These are phyloP conservation scores for Limnothrissa miodon DNA, from an alignment of 2,113 vertebrate species.

Conservation along the genomic window DNA sequence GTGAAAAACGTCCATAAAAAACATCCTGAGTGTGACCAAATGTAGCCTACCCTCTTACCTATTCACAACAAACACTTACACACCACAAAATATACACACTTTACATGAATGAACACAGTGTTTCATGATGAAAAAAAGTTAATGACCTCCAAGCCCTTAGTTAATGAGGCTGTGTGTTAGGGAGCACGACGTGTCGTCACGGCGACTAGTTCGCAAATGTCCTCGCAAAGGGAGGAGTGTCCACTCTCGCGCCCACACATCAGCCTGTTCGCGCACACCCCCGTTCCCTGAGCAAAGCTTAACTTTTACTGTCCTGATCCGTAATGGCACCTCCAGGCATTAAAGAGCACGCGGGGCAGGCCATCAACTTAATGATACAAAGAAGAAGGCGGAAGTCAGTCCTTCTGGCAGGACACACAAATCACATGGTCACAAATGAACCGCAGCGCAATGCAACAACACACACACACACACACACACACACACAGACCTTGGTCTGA, in stretches of 20 bases:
- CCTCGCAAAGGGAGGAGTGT: not conserved
- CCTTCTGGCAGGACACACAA: constrained; percentile 33
- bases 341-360: constrained; percentile 46
- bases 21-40: not conserved
- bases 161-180: constrained; percentile 18
- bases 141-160: not conserved
- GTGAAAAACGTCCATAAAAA: not conserved
- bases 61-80: not conserved
- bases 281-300: constrained; percentile 29
- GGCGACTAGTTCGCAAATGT: not conserved
- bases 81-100: not conserved
- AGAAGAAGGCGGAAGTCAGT: constrained; percentile 44
- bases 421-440: constrained; percentile 2
- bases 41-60: not conserved
- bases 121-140: not conserved
- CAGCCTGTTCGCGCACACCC: not conserved
- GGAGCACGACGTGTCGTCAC: not conserved
- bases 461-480: constrained; percentile 1
- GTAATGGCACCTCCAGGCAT: constrained; percentile 57
- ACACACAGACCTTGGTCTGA: not conserved
- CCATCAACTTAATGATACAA: constrained; percentile 61
- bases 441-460: not conserved
- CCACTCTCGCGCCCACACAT: not conserved
- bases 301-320: constrained; percentile 60
- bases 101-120: not conserved